Conservation (phyloP, 2,888 invertebrate genomes). For the Drosophila meridionalis region DNA sequence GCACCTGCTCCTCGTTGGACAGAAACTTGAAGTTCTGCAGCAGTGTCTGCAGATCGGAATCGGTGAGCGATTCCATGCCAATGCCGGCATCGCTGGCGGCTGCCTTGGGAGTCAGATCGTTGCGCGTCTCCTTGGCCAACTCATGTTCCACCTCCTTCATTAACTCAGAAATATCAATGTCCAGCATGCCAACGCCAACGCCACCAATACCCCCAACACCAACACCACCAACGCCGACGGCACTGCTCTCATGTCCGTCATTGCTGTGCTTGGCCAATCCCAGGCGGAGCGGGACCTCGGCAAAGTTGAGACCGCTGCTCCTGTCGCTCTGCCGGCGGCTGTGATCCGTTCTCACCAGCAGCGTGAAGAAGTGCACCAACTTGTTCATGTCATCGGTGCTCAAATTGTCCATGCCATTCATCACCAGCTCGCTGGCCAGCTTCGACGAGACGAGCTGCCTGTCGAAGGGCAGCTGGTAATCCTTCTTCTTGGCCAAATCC, state of each 20-base stretch:
- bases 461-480: constrained; percentile 86
- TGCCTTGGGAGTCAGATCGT: neutral
- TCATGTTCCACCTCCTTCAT: constrained; percentile 76
- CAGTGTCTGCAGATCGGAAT: constrained; percentile 91
- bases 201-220: neutral
- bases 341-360: constrained; percentile 87
- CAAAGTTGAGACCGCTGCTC: constrained; percentile 30
- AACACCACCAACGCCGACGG: neutral
- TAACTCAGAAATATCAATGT: constrained; percentile 67
- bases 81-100: constrained; percentile 76
- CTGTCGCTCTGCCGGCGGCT: constrained; percentile 22
- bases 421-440: constrained; percentile 91
- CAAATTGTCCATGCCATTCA: constrained; percentile 93
- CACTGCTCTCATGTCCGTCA: constrained; percentile 50
- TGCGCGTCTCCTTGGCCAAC: constrained; percentile 44
- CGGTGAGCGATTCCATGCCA: constrained; percentile 91
- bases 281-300: constrained; percentile 31
- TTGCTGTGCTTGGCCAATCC: constrained; percentile 11
- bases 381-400: constrained; percentile 92
- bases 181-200: constrained; percentile 14
- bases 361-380: constrained; percentile 91
- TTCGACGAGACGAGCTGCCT: constrained; percentile 92
- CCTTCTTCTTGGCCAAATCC: constrained; percentile 26
- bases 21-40: constrained; percentile 93
- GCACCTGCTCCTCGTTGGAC: constrained; percentile 92